These are phyloP conservation scores for Acleris emargana DNA, from an alignment of 2,888 invertebrate genomes.

Conservation along the genomic window DNA sequence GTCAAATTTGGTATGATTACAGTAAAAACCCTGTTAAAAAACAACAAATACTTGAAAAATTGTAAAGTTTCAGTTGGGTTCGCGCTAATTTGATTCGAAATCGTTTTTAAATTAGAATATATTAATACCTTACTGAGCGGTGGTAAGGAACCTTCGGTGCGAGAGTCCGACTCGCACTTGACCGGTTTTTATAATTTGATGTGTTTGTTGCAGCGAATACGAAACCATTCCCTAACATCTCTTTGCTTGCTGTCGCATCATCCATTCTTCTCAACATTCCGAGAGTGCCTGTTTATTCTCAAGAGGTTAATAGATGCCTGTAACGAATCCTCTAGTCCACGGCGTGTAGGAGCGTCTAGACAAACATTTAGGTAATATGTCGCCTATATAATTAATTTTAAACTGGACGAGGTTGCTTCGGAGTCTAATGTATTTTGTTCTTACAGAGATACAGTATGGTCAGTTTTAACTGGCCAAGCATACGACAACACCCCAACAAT, in stretches of 20 bases:
- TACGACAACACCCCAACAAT: conserved; percentile 92
- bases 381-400: background rate
- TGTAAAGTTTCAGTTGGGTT: too few relatives aligned
- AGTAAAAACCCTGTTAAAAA: too few relatives aligned
- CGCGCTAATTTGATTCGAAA: too few relatives aligned
- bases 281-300: conserved; percentile 97
- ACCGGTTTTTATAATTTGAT: background rate
- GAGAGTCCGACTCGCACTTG: too few relatives aligned
- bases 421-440: conserved; percentile 12
- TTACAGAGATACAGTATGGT: conserved; percentile 97
- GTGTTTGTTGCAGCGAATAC: conserved; percentile 86
- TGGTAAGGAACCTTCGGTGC: background rate
- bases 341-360: conserved; percentile 94
- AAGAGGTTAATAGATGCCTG: conserved; percentile 98
- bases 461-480: conserved; percentile 93
- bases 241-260: conserved; percentile 99
- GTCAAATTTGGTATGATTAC: too few relatives aligned
- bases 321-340: conserved; percentile 95
- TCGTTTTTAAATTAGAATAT: too few relatives aligned
- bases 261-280: conserved; percentile 99
- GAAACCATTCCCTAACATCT: conserved; percentile 97
- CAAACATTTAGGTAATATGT: conserved; percentile 89
- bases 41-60: too few relatives aligned
- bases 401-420: background rate
- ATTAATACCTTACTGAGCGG: too few relatives aligned